phyloP scores from a whole-genome alignment of 1,140 invertebrate species.

The Euwallacea similis region DNA sequence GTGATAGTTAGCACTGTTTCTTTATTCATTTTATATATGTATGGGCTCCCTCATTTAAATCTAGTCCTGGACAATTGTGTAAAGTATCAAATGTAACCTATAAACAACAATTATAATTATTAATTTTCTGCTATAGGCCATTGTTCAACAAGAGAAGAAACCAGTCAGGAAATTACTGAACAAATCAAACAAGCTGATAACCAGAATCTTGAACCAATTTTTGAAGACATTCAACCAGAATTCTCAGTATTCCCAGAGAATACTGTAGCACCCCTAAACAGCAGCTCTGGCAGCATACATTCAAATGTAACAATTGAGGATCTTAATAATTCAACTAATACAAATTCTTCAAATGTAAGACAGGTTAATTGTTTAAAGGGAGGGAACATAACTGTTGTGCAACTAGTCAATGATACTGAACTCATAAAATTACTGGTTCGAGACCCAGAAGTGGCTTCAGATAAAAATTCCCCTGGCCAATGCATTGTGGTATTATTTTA shows the following conservation, averaged over 20 bases:
- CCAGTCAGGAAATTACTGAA: constrained; percentile 1
- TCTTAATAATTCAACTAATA: constrained; percentile 19
- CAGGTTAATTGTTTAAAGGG: constrained; percentile 45
- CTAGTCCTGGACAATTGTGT: too few relatives aligned
- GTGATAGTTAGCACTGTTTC: too few relatives aligned
- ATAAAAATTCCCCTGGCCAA: constrained; percentile 59
- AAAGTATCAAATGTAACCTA: too few relatives aligned
- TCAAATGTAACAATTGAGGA: constrained; percentile 31
- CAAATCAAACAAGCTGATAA: constrained; percentile 1
- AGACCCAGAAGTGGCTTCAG: constrained; percentile 55
- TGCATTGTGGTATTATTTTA: constrained; percentile 88
- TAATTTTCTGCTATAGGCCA: too few relatives aligned
- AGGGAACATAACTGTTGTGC: constrained; percentile 39
- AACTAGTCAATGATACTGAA: constrained; percentile 53
- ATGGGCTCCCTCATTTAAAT: too few relatives aligned
- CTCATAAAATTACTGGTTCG: constrained; percentile 54
- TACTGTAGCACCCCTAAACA: neutral
- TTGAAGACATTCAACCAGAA: constrained; percentile 28
- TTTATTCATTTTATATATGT: too few relatives aligned
- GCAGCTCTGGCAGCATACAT: neutral
- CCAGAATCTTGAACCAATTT: constrained; percentile 18
- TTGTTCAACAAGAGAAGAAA: neutral
- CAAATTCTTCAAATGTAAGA: constrained; percentile 42
- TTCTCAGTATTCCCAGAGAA: constrained; percentile 14
- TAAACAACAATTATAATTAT: too few relatives aligned